phyloP scores from a whole-genome alignment of 2,113 vertebrate genomes.

The Phycodurus eques region DNA sequence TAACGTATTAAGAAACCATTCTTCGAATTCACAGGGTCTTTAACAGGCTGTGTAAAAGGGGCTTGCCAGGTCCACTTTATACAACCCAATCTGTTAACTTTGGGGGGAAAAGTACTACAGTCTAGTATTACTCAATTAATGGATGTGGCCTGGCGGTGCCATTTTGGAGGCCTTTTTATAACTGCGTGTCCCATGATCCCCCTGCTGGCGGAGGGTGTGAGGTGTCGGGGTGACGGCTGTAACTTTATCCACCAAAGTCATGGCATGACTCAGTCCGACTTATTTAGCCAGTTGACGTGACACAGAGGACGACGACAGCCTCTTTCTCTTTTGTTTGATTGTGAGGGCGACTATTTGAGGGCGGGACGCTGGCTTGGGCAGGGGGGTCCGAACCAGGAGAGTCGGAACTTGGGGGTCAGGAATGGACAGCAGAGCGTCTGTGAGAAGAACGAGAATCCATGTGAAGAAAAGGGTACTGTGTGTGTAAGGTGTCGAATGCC shows the following conservation, averaged over 20 bases:
- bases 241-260: constrained; percentile 52
- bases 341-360: background rate
- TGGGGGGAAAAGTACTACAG: background rate
- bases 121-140: background rate
- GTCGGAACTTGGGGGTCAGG: background rate
- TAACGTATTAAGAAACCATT: background rate
- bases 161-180: constrained; percentile 64
- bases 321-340: constrained; percentile 3
- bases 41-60: background rate
- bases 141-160: constrained; percentile 1
- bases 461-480: constrained; percentile 65
- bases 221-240: constrained; percentile 27
- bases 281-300: constrained; percentile 40
- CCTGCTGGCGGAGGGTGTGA: constrained; percentile 18
- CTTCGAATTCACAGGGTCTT: no score
- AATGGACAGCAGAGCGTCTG: constrained; percentile 20
- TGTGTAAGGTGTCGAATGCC: constrained; percentile 31
- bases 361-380: background rate
- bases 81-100: background rate
- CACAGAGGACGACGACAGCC: constrained; percentile 2
- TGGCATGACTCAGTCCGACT: constrained; percentile 34
- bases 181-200: constrained; percentile 45
- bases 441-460: constrained; percentile 55
- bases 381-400: background rate
- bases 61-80: background rate